A percentile compares a stretch with the other conserved stretches of the same genome.
These are phyloP conservation scores for Lutraria lutraria DNA, from an alignment of 2,888 invertebrate species.

Conservation along the genomic window DNA sequence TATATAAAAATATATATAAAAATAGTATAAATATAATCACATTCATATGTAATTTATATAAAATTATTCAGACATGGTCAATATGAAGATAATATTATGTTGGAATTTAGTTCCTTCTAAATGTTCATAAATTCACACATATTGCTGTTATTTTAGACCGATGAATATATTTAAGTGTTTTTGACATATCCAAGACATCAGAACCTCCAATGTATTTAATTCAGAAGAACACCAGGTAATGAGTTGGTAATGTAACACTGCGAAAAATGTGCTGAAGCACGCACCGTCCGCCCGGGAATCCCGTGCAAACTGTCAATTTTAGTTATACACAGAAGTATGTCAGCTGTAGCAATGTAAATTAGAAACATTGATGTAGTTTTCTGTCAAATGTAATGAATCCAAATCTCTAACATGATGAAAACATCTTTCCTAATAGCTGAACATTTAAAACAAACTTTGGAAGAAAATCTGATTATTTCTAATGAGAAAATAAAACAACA, in stretches of 20 bases:
- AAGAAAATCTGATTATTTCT: neutral
- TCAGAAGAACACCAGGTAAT: constrained; percentile 2
- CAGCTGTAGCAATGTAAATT: constrained; percentile 9
- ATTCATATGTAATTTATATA: neutral
- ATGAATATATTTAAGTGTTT: neutral
- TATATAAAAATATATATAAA: neutral
- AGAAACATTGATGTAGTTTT: constrained; percentile 6
- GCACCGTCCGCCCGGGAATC: neutral
- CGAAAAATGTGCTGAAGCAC: constrained; percentile 22
- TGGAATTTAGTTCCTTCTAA: neutral
- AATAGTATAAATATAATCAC: neutral
- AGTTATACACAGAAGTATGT: neutral
- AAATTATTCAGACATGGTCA: neutral
- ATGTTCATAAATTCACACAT: neutral
- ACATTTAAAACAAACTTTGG: neutral
- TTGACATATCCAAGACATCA: neutral
- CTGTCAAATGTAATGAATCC: neutral
- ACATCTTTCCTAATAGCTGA: neutral
- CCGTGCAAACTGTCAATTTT: constrained; percentile 16
- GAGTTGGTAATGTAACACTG: constrained; percentile 14
- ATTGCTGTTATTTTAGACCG: neutral
- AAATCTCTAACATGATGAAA: constrained; percentile 11
- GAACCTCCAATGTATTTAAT: neutral
- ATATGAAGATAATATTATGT: neutral
- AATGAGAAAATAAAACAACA: neutral